These are phyloP conservation scores for Uria aalge DNA, from an alignment of 2,113 vertebrate species.

Conservation along the genomic window DNA sequence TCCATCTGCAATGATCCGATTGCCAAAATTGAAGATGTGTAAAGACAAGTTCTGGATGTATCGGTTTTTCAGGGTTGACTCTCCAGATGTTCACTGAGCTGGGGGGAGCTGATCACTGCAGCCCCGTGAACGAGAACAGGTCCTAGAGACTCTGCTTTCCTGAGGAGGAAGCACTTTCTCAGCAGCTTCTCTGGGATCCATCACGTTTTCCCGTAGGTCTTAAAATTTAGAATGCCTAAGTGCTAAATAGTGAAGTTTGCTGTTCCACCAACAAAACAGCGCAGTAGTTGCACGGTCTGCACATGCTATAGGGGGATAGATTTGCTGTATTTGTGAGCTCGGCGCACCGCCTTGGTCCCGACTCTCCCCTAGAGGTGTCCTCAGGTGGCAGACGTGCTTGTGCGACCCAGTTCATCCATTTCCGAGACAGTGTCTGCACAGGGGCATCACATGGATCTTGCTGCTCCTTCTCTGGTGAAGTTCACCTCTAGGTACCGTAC, in stretches of 20 bases:
- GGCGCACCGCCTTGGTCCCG: not conserved
- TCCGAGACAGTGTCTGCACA: not conserved
- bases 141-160: not conserved
- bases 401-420: not conserved
- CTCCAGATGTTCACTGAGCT: not conserved
- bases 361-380: not conserved
- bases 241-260: not conserved
- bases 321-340: not conserved
- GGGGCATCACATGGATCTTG: not conserved
- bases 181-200: not conserved
- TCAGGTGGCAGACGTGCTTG: not conserved
- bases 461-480: not conserved
- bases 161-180: not conserved
- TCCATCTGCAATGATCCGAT: not conserved
- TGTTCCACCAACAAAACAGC: not conserved
- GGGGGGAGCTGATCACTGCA: not conserved
- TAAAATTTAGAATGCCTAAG: not conserved
- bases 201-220: not conserved
- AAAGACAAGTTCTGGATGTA: not conserved
- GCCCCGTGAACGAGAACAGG: not conserved
- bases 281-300: not conserved
- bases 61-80: not conserved
- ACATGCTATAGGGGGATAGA: not conserved
- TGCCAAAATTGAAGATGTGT: not conserved
- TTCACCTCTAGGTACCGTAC: not conserved